Evolutionary conservation across 1,140 invertebrate species (phyloP), one percentile per base, ranked within the genome.

Genomic region (Hycleus cichorii): DNA sequence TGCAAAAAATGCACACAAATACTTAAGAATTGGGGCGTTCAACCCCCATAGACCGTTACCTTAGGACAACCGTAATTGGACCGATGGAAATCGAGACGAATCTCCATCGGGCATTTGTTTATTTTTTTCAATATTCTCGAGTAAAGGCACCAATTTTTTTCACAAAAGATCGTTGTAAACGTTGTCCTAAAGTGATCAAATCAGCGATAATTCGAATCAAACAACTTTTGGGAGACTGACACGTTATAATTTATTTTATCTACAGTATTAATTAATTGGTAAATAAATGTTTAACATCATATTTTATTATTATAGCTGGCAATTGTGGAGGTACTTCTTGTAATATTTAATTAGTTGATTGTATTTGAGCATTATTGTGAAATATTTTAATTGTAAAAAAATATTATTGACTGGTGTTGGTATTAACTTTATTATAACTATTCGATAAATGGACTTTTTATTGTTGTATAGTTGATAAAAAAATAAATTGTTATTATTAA

Each of bases 261-360:
- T 61, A 50, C 39, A 56, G 54, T 53, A 44, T 24, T 58, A 45
- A 32, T 32, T 5, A 64, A 68, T 64, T 11, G 49, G 58, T 64
- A 49, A 58, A 49, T 69, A 69, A 69, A 69, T 69, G 67, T 69
- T 69, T 69, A 69, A 69, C 67, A 69, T 66, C 67, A 55, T 52
- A 10, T 53, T 32, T 18, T 18, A 18, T 18, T 32, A 32, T 32
- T 32, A 3, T 32, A 49, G 42, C 59, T 45, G 49, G 9, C 32
- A 25, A 26, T 57, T 58, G 7, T 7, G 7, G 32, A 61, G 45
- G 44, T 51, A 62, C 51, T 56, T 61, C 47, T 57, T 63, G 49
- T 32, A 5, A 18, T 18, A 18, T 18, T 18, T 18, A 18, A 18
- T 18, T 5, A 32, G 32, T 32, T 60, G 60, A 65, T 67, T 65